Base-by-base conservation (phyloP, 2,888 invertebrate genomes). In the Ennomos fuscantarius region DNA sequence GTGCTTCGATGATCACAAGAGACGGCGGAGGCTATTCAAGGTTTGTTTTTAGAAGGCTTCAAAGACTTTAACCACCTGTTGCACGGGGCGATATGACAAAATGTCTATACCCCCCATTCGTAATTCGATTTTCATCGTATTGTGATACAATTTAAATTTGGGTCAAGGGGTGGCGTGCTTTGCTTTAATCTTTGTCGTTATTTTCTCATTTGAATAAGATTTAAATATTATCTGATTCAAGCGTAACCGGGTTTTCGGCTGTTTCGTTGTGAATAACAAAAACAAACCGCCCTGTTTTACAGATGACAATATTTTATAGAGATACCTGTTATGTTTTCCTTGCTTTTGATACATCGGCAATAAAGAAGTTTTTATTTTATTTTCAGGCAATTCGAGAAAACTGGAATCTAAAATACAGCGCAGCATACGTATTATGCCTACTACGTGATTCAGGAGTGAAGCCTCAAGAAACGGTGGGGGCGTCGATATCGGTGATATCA, bases 381-480 rank as follows among this genome's bases (percentile, higher is more conserved):
- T 87, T 87, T 9, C 84, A 92, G 96, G 95, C 97, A 2, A 98
- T 98, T 57, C 93, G 97, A 15, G 98, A 98, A 82, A 98, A 98
- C 81, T 98, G 98, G 98, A 98, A 97, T 81, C 90, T 98, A 31
- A 97, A 97, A 79, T 98, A 97, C 87, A 97, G 97, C 79, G 98
- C 98, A 8, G 96, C 96, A 73, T 98, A 97, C 82, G 94, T 98
- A 31, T 90, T 97, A 62, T 98, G 98, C 72, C 95, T 96, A 8
- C 87, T 97, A 57, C 94, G 94, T 34, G 85, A 86, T 48, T 96
- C 86, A 93, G 96, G 70, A 75, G 96, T 83, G 88, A 94, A 76
- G 77, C 79, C 92, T 40, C 79, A 89, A 65, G 86, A 92, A 73
- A 86, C 90, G 37, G 80, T 88, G 36, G 85, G 91, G 42, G 85